A percentile compares a stretch with the other conserved stretches of the same genome.
Evolutionary conservation across 1,140 invertebrate species (phyloP).

Genomic region (Armadillidium nasatum): DNA sequence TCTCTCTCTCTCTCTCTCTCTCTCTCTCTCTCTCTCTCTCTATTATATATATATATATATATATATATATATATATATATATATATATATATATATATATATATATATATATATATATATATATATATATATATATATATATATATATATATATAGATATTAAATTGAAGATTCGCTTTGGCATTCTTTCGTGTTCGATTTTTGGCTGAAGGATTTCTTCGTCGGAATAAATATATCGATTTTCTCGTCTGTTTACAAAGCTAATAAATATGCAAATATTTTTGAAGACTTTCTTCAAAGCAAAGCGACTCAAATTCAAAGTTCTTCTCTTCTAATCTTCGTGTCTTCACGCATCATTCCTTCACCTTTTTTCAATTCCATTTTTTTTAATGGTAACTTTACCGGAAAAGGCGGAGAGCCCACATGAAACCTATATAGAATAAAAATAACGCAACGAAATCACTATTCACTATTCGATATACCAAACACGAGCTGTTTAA

Average conservation of each 20-base stretch:
- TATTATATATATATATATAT: too few species aligned
- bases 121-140: background rate
- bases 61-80: too few species aligned
- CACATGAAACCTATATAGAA: background rate
- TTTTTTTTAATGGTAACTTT: background rate
- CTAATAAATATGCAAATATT: slow-evolving; percentile 9
- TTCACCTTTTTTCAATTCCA: too few species aligned
- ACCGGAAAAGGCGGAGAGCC: background rate
- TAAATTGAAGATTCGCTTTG: background rate
- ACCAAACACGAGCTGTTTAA: too few species aligned
- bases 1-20: too few species aligned
- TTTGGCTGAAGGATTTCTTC: too few species aligned
- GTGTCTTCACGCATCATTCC: too few species aligned
- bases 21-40: too few species aligned
- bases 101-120: background rate
- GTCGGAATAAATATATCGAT: background rate
- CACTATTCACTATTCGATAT: too few species aligned
- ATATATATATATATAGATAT: background rate
- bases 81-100: too few species aligned
- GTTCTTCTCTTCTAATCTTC: too few species aligned
- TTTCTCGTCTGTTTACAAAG: background rate
- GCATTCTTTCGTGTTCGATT: background rate
- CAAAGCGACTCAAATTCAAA: background rate
- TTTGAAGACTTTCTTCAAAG: background rate
- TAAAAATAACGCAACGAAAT: background rate